Evolutionary conservation across 2,113 vertebrate species (phyloP).

Genomic region (Mormyrus iriodes): DNA sequence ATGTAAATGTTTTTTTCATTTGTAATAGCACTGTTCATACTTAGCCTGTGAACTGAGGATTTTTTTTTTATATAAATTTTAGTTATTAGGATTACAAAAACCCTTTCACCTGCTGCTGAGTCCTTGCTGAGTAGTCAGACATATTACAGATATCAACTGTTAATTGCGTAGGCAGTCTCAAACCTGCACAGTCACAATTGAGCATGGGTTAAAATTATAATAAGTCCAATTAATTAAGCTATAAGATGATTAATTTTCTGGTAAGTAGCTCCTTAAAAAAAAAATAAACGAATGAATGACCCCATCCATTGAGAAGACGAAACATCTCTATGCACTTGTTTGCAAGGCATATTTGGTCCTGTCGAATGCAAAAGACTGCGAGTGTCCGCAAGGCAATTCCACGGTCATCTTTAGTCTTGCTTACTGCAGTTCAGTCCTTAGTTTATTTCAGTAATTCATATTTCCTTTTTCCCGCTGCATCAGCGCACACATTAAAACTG

Average conservation of each 20-base stretch:
- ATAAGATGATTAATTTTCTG: background rate
- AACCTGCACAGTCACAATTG: background rate
- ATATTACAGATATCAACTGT: background rate
- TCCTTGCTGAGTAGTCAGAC: background rate
- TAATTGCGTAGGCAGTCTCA: background rate
- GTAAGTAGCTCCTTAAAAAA: background rate
- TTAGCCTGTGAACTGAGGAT: background rate
- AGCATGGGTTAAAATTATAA: background rate
- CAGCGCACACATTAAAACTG: constrained; percentile 54
- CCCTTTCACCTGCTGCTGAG: background rate
- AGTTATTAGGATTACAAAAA: background rate
- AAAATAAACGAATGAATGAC: background rate
- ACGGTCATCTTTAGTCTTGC: background rate
- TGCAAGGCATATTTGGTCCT: background rate
- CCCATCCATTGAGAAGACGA: background rate
- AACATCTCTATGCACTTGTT: background rate
- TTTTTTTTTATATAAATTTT: background rate
- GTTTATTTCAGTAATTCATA: background rate
- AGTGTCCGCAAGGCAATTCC: background rate
- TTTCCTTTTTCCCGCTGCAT: constrained; percentile 31
- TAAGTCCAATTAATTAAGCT: background rate
- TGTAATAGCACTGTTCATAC: background rate
- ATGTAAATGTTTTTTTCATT: background rate
- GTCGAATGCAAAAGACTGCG: background rate
- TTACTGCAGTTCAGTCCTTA: background rate